Percentiles rank a stretch among this genome's conserved stretches.
These are phyloP conservation scores for Macroteleia sp. DNA, from an alignment of 2,888 invertebrate species.

Conservation along the genomic window DNA sequence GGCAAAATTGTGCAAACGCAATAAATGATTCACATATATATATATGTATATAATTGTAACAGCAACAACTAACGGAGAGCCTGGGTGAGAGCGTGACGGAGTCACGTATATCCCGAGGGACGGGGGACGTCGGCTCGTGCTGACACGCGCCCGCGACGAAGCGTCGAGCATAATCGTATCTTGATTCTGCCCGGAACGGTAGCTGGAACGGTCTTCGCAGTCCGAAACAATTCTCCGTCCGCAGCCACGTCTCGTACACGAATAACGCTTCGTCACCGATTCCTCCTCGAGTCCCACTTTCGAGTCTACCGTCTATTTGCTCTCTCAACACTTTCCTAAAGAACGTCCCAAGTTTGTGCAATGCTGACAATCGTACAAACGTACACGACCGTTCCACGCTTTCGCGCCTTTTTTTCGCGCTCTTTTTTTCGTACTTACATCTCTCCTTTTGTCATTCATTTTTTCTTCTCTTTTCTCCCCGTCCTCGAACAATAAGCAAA, in stretches of 20 bases:
- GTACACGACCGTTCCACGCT: constrained; percentile 29
- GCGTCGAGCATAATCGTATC: constrained; percentile 33
- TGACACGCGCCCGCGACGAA: constrained; percentile 37
- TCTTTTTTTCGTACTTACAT: not conserved
- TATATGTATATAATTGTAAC: too few species aligned
- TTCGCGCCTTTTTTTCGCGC: constrained; percentile 41
- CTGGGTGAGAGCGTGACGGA: too few species aligned
- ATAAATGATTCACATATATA: too few species aligned
- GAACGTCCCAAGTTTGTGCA: constrained; percentile 56
- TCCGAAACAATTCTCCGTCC: constrained; percentile 50
- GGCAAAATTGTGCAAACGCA: too few species aligned
- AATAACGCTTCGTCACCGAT: constrained; percentile 60
- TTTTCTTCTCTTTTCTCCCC: too few species aligned
- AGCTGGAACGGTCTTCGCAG: constrained; percentile 56
- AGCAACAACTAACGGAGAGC: too few species aligned
- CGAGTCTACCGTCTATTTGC: constrained; percentile 34
- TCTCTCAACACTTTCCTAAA: constrained; percentile 52
- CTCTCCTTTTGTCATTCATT: too few species aligned
- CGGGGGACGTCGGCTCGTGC: constrained; percentile 18
- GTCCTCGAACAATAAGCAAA: too few species aligned
- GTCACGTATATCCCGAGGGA: constrained; percentile 7
- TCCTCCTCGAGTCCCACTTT: constrained; percentile 35
- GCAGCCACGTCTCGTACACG: constrained; percentile 40
- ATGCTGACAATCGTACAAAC: constrained; percentile 50
- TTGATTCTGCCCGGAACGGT: constrained; percentile 41